Conservation (phyloP, 2,797 vertebrate genomes). For the Myotis myotis region DNA sequence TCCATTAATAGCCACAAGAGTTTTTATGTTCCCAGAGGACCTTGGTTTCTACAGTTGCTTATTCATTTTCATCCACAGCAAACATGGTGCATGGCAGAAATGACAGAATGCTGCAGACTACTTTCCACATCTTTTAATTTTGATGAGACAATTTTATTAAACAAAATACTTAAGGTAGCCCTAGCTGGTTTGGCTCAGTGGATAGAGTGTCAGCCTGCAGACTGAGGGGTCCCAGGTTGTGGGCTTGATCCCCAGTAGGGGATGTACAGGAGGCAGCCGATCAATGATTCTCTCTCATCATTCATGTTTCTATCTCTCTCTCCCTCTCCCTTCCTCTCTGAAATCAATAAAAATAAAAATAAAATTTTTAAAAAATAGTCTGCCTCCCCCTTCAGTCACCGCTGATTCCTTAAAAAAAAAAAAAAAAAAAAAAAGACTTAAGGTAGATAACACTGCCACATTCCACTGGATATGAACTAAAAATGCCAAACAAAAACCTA, state of each 20-base stretch:
- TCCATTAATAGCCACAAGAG: conserved; percentile 73
- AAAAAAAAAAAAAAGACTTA: background rate
- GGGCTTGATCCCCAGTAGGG: too few species aligned
- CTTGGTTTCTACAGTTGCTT: conserved; percentile 57
- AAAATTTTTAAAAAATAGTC: too few species aligned
- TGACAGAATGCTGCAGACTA: background rate
- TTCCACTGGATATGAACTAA: background rate
- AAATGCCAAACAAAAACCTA: conserved; percentile 7
- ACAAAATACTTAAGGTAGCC: background rate
- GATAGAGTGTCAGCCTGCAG: too few species aligned
- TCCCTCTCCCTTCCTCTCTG: too few species aligned
- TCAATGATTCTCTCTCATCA: too few species aligned
- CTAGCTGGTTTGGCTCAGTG: too few species aligned
- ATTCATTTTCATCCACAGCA: conserved; percentile 53
- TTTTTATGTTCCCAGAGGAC: conserved; percentile 62
- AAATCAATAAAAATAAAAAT: too few species aligned
- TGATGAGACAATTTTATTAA: background rate
- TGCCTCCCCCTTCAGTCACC: too few species aligned
- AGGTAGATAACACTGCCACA: background rate
- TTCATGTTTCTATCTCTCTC: too few species aligned
- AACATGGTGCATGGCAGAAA: background rate
- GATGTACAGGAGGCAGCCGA: too few species aligned
- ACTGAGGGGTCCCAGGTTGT: too few species aligned
- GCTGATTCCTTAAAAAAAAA: too few species aligned
- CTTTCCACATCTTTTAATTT: conserved; percentile 9